Conservation (phyloP, 2,888 invertebrate genomes). For the Ophioninae sp. region DNA sequence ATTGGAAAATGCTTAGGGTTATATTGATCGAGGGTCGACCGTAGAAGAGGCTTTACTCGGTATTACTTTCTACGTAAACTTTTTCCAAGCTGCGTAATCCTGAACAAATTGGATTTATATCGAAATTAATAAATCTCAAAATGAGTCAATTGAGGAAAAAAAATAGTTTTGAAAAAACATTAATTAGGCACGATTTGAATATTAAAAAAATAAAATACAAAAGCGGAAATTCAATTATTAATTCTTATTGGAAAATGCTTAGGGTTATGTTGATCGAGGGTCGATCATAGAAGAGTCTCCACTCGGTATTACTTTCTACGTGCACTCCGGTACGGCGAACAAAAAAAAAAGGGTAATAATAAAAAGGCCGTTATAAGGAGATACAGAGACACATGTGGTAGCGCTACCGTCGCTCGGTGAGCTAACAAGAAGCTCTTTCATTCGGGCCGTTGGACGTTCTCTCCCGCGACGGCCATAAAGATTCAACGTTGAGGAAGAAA, state of each 20-base stretch:
- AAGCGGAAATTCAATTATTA: neutral
- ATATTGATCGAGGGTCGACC: neutral
- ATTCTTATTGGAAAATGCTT: neutral
- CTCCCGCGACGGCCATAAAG: slow-evolving; percentile 69
- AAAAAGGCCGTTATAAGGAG: slow-evolving; percentile 52
- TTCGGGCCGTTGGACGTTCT: slow-evolving; percentile 70
- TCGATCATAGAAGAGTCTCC: neutral
- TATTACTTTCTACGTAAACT: slow-evolving; percentile 25
- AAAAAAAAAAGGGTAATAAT: slow-evolving; percentile 47
- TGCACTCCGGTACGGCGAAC: slow-evolving; percentile 11
- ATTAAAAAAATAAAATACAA: neutral
- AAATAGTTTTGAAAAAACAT: too few relatives aligned
- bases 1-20: neutral
- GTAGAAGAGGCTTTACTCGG: slow-evolving; percentile 8
- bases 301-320: slow-evolving; percentile 32
- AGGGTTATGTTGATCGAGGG: neutral
- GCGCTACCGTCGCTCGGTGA: slow-evolving; percentile 50
- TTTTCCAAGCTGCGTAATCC: too few relatives aligned
- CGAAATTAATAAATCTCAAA: too few relatives aligned
- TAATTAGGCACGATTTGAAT: too few relatives aligned
- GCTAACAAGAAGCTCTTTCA: slow-evolving; percentile 77
- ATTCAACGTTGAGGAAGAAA: slow-evolving; percentile 63
- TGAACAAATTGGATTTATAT: too few relatives aligned
- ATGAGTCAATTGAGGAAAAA: too few relatives aligned
- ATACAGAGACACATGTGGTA: slow-evolving; percentile 37